A percentile compares a stretch with the other conserved stretches of the same genome.
phyloP scores from a whole-genome alignment of 2,113 vertebrate species.

The Pachycephala philippinensis region DNA sequence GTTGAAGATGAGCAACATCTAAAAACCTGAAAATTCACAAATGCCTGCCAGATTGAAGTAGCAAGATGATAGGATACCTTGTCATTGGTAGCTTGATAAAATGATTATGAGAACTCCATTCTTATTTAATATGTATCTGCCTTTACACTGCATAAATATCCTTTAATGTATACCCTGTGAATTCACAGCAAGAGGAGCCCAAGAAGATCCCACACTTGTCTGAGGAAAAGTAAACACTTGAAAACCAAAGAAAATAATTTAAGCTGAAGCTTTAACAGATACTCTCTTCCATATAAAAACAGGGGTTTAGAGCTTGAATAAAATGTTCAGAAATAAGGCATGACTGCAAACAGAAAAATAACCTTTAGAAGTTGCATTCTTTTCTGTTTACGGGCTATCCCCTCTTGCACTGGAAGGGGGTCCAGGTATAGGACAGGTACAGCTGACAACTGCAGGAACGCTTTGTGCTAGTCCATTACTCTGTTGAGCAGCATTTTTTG shows the following conservation, averaged over 20 bases:
- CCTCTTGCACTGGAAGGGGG: background rate
- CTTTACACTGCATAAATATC: background rate
- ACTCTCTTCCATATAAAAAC: background rate
- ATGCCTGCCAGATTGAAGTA: background rate
- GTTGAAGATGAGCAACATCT: background rate
- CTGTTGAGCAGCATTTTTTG: background rate
- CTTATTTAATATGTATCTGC: background rate
- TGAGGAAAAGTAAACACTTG: background rate
- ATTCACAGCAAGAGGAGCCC: background rate
- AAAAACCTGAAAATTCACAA: slow-evolving; percentile 10
- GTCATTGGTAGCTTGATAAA: background rate
- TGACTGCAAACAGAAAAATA: background rate
- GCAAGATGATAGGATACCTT: background rate
- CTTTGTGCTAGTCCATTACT: background rate
- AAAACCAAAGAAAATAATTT: background rate
- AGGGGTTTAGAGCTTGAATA: background rate
- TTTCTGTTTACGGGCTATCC: background rate
- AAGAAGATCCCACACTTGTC: background rate
- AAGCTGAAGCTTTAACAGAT: background rate
- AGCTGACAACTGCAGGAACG: background rate
- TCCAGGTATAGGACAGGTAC: background rate
- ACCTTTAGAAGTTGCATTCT: background rate
- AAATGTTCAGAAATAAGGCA: background rate
- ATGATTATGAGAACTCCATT: background rate
- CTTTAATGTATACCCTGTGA: background rate